Evolutionary conservation across 2,888 invertebrate genomes (phyloP), one percentile per base, ranked within the genome.

Genomic region (Pandemis corylana): DNA sequence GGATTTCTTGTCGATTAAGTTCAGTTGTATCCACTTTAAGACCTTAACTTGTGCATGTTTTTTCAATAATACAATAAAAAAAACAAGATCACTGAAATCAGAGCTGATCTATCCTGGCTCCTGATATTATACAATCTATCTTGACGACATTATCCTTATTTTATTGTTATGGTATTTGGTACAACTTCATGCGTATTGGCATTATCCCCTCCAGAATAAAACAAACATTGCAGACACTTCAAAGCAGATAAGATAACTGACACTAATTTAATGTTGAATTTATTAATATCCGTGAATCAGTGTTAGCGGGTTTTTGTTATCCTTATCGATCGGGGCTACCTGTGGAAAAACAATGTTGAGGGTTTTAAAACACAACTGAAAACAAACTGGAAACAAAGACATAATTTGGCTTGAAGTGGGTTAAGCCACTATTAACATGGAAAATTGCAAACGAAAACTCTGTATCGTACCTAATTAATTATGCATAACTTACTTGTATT

Each of bases 231-330:
- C 46, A 63, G 7, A 64, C 36, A 65, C 28, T 65, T 20, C 36
- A 49, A n/a, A 41, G 12, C 13, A 28, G 67, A 67, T 67, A 49
- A 67, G 67, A 67, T 67, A 67, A 53, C n/a, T 51, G n/a, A 66
- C n/a, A 53, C 53, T 53, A 42, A 67, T 67, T 51, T 41, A 42
- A 36, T 53, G 53, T 15, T 41, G 41, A 53, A 53, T 67, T 67
- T 67, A 41, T 51, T 66, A 53, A 67, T 67, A 67, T 67, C 53
- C 51, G 15, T 67, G 67, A 67, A 67, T 67, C 67, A 67, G 41
- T 41, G 53, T 28, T 59, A 28, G 59, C 56, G n/a, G 15, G n/a
- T 53, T 67, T 66, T 9, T 51, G 41, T 53, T 67, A 67, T 67
- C 67, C n/a, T 67, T 67, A 67, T 67, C 67, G 13, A 51, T 36